Evolutionary conservation across 2,888 invertebrate genomes (phyloP).

Genomic region (Thelaira solivaga): DNA sequence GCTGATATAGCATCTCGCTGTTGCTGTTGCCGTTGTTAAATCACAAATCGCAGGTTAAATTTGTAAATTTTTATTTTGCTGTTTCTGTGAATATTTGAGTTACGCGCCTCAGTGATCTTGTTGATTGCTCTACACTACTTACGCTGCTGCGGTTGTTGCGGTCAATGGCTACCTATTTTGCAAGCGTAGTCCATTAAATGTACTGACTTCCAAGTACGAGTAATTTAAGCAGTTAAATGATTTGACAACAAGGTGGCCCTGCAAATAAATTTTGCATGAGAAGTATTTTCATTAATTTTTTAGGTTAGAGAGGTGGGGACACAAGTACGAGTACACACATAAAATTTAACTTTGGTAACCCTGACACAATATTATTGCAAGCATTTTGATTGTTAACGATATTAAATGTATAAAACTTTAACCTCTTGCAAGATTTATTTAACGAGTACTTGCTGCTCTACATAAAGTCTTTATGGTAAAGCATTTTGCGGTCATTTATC

Average conservation of each 20-base stretch:
- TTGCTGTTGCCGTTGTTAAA: conserved; percentile 3
- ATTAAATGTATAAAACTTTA: conserved; percentile 55
- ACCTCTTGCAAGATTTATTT: conserved; percentile 30
- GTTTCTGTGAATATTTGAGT: conserved; percentile 36
- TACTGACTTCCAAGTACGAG: conserved; percentile 34
- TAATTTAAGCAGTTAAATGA: conserved; percentile 37
- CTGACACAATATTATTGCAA: background rate
- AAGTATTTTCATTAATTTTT: no score
- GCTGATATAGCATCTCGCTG: background rate
- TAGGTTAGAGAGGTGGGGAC: no score
- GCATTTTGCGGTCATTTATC: conserved; percentile 17
- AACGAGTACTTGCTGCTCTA: background rate
- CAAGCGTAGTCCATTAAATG: conserved; percentile 23
- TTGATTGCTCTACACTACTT: conserved; percentile 28
- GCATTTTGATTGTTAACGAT: conserved; percentile 15
- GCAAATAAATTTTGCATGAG: no score
- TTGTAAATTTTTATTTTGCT: conserved; percentile 12
- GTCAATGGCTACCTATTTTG: conserved; percentile 20
- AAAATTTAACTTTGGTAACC: conserved; percentile 6
- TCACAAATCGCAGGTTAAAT: conserved; percentile 41
- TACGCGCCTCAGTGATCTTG: conserved; percentile 53
- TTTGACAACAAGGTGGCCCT: conserved; percentile 25
- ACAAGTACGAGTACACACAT: no score
- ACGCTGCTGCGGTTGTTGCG: conserved; percentile 6
- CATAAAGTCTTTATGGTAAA: conserved; percentile 1